phyloP scores from a whole-genome alignment of 1,140 invertebrate genomes.

The Phortica variegata region DNA sequence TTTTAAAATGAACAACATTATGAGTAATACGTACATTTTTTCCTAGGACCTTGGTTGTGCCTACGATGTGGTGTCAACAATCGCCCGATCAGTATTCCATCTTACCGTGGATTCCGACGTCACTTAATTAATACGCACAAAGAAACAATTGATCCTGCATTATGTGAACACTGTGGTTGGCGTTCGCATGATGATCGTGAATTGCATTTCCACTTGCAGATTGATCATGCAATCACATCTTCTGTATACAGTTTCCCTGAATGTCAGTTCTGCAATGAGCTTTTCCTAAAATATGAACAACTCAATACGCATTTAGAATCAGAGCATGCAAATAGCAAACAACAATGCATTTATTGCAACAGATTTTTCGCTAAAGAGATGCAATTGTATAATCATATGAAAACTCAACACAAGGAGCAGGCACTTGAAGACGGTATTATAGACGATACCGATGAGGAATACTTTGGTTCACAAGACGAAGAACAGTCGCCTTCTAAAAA shows the following conservation, averaged over 20 bases:
- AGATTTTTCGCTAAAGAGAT: constrained; percentile 66
- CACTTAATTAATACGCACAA: constrained; percentile 81
- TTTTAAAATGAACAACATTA: neutral
- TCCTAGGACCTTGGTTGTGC: constrained; percentile 67
- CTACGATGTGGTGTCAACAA: constrained; percentile 66
- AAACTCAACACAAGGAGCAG: constrained; percentile 64
- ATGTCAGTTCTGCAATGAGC: constrained; percentile 73
- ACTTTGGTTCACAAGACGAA: constrained; percentile 52
- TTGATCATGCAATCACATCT: constrained; percentile 75
- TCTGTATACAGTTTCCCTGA: constrained; percentile 71
- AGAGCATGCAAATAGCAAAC: constrained; percentile 58
- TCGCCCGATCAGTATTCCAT: constrained; percentile 69
- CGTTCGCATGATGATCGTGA: constrained; percentile 74
- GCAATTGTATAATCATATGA: constrained; percentile 69
- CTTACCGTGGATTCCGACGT: constrained; percentile 74
- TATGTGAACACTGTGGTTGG: constrained; percentile 84
- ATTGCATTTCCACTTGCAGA: constrained; percentile 77
- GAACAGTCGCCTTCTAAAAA: constrained; percentile 36
- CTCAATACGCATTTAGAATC: constrained; percentile 60
- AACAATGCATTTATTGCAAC: constrained; percentile 69
- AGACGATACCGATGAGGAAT: constrained; percentile 64
- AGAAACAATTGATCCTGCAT: constrained; percentile 73
- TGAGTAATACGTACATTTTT: neutral
- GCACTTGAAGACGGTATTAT: constrained; percentile 65
- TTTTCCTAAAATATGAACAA: constrained; percentile 66